These are phyloP conservation scores for Brachypteracias leptosomus DNA, from an alignment of 2,113 vertebrate species.

Conservation along the genomic window DNA sequence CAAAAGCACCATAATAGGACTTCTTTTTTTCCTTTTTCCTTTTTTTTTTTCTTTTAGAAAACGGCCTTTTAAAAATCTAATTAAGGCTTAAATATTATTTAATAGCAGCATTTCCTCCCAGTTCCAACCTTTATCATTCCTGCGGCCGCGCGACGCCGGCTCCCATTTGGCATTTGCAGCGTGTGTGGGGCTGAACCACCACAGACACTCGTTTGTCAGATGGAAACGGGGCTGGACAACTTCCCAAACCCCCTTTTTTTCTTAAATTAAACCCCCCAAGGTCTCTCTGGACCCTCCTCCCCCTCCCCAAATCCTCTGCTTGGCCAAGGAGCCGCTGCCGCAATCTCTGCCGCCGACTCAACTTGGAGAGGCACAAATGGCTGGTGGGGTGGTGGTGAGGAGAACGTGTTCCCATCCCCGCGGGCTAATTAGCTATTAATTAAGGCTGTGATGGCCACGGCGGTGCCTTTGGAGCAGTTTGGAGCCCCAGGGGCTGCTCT, in stretches of 20 bases:
- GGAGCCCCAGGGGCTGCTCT: no score
- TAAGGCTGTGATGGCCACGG: no score
- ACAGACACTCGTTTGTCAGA: background rate
- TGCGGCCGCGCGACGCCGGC: background rate
- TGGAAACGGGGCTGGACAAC: background rate
- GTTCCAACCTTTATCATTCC: constrained; percentile 29
- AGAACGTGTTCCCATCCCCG: background rate
- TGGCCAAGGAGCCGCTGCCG: background rate
- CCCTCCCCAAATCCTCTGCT: background rate
- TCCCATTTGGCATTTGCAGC: background rate
- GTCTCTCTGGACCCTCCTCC: no score
- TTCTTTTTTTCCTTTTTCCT: background rate
- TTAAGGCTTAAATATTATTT: constrained; percentile 69
- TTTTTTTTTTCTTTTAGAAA: background rate
- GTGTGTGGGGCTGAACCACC: background rate
- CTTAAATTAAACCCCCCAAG: no score
- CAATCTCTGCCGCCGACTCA: background rate
- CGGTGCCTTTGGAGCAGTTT: no score
- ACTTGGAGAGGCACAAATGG: background rate
- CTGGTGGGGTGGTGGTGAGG: background rate
- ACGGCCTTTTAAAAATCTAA: constrained; percentile 63
- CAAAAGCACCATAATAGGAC: constrained; percentile 49
- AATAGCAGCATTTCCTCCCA: constrained; percentile 61
- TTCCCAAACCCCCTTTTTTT: background rate
- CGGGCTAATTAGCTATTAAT: background rate